These are phyloP conservation scores for Dicroscelio sp. DNA, from an alignment of 2,888 invertebrate genomes.

Conservation along the genomic window DNA sequence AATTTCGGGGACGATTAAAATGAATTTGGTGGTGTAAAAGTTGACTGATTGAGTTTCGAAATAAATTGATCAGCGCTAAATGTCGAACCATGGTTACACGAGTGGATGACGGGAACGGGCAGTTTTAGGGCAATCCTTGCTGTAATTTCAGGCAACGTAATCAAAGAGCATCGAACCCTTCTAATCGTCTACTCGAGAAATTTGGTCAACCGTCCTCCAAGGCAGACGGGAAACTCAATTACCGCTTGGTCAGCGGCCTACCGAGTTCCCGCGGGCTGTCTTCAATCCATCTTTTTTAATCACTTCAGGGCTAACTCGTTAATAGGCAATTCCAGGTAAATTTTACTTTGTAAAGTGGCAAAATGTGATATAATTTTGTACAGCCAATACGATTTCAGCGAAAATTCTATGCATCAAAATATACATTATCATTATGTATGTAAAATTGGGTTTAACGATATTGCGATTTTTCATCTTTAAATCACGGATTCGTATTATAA, in stretches of 20 bases:
- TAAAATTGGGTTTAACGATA: no score
- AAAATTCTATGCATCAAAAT: neutral
- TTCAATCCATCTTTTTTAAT: conserved; percentile 89
- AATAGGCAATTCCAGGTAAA: conserved; percentile 86
- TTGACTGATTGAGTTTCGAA: conserved; percentile 13
- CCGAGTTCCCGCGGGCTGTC: conserved; percentile 87
- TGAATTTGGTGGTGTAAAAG: neutral
- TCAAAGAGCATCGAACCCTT: conserved; percentile 88
- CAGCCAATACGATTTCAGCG: conserved; percentile 13
- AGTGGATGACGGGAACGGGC: neutral
- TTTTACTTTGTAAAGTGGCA: conserved; percentile 68
- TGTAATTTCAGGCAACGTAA: conserved; percentile 78
- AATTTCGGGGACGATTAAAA: no score
- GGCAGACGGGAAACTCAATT: conserved; percentile 86
- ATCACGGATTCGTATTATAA: no score
- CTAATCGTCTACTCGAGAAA: conserved; percentile 90
- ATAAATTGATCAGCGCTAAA: conserved; percentile 27
- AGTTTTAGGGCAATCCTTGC: conserved; percentile 69
- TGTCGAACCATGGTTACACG: conserved; percentile 35
- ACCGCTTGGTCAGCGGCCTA: conserved; percentile 89
- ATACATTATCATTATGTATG: no score
- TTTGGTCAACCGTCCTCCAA: conserved; percentile 88
- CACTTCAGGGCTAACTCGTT: conserved; percentile 85
- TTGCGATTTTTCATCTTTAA: no score
- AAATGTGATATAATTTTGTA: conserved; percentile 17